Evolutionary conservation across 2,888 invertebrate genomes (phyloP).

Genomic region (Leucoptera coffeella): DNA sequence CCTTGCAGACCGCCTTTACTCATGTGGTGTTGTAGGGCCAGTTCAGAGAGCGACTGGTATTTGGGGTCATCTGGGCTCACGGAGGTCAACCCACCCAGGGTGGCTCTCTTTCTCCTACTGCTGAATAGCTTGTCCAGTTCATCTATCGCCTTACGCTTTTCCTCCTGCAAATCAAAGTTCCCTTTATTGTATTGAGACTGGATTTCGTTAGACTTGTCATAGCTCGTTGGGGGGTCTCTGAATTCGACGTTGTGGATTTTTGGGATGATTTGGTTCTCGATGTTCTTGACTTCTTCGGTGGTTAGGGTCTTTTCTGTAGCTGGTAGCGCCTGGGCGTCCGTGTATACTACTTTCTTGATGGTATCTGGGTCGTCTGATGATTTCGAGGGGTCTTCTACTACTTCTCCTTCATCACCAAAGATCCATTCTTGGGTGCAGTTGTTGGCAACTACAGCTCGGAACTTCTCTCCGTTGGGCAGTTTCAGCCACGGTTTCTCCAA

Average conservation of each 20-base stretch:
- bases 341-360: conserved; percentile 19
- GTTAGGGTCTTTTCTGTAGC: conserved; percentile 17
- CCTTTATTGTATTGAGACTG: too few relatives aligned
- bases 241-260: conserved; percentile 3
- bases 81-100: conserved; percentile 10
- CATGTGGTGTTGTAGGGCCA: conserved; percentile 12
- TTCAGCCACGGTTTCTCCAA: conserved; percentile 62
- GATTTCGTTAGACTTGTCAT: too few relatives aligned
- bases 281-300: conserved; percentile 20
- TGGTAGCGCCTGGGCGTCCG: conserved; percentile 18
- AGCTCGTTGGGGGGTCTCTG: neutral
- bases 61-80: conserved; percentile 9
- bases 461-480: conserved; percentile 48
- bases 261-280: conserved; percentile 38
- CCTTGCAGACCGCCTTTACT: conserved; percentile 9
- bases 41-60: conserved; percentile 12
- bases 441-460: conserved; percentile 55
- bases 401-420: conserved; percentile 32
- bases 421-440: conserved; percentile 59
- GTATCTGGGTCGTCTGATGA: conserved; percentile 16
- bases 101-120: conserved; percentile 27
- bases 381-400: conserved; percentile 7
- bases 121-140: conserved; percentile 6
- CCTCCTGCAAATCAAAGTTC: too few relatives aligned
- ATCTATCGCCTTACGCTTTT: neutral